phyloP scores from a whole-genome alignment of 2,888 invertebrate genomes.

The Harpalus rufipes region DNA sequence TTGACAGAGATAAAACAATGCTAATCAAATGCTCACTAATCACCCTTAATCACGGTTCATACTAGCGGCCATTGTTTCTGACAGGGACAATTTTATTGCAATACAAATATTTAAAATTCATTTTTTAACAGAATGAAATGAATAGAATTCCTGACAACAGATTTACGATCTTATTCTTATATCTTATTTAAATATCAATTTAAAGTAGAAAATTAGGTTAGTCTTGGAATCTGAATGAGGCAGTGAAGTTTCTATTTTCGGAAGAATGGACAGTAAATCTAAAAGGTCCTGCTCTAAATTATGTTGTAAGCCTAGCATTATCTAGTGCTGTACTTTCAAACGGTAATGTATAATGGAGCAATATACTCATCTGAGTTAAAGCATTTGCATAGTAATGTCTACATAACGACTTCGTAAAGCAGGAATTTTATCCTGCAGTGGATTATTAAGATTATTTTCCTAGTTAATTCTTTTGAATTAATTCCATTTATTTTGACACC shows the following conservation, averaged over 20 bases:
- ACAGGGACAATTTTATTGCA: too few relatives aligned
- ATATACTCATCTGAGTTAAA: constrained; percentile 33
- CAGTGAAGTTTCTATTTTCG: background rate
- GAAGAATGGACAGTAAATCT: constrained; percentile 2
- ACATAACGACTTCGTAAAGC: constrained; percentile 13
- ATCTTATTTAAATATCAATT: constrained; percentile 4
- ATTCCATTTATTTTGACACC: too few relatives aligned
- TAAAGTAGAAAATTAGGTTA: background rate
- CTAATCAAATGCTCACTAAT: too few relatives aligned
- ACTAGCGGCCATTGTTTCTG: too few relatives aligned
- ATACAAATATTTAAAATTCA: too few relatives aligned
- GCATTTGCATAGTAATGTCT: constrained; percentile 35
- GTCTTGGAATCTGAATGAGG: background rate
- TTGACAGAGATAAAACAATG: too few relatives aligned
- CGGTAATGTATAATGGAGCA: constrained; percentile 23
- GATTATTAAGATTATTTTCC: background rate
- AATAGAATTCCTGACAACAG: background rate
- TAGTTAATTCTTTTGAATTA: too few relatives aligned
- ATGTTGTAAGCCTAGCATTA: background rate
- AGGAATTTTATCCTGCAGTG: background rate
- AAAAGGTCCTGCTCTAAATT: background rate
- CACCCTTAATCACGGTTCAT: too few relatives aligned
- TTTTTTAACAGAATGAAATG: background rate
- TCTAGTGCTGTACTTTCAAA: constrained; percentile 13
- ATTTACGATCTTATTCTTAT: background rate